Percentiles rank a stretch among this genome's conserved stretches.
phyloP scores from a whole-genome alignment of 1,140 invertebrate species.

The Drosophila leontia region DNA sequence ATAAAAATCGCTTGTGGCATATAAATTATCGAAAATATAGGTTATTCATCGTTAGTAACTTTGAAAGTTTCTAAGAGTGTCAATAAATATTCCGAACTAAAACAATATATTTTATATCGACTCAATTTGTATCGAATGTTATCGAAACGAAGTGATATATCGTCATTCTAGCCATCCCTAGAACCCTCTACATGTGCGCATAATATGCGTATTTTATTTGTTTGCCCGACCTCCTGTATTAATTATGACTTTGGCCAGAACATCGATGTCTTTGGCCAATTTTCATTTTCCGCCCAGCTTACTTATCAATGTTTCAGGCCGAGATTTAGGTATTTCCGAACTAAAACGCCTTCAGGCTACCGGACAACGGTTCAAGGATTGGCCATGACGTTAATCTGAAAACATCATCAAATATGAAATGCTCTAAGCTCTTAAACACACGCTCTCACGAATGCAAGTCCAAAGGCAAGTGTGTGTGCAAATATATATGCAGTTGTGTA shows the following conservation, averaged over 20 bases:
- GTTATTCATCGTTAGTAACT: neutral
- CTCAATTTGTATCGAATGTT: neutral
- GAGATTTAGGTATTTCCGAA: slow-evolving; percentile 29
- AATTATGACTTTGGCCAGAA: slow-evolving; percentile 42
- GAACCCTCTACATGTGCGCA: neutral
- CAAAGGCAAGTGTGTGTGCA: slow-evolving; percentile 10
- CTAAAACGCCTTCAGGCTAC: slow-evolving; percentile 21
- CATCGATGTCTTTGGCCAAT: slow-evolving; percentile 30
- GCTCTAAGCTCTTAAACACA: slow-evolving; percentile 33
- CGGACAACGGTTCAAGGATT: slow-evolving; percentile 29
- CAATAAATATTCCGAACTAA: neutral
- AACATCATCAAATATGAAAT: slow-evolving; percentile 67
- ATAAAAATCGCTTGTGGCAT: neutral
- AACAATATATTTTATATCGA: neutral
- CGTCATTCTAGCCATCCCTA: neutral
- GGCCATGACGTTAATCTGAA: slow-evolving; percentile 61
- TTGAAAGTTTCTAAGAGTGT: neutral
- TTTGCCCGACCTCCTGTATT: slow-evolving; percentile 38
- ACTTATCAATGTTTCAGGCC: slow-evolving; percentile 48
- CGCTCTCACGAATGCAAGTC: slow-evolving; percentile 1
- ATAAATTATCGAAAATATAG: neutral
- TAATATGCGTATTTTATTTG: slow-evolving; percentile 35
- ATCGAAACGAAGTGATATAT: neutral
- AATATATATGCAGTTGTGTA: slow-evolving; percentile 26
- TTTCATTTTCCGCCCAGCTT: slow-evolving; percentile 17